Percentiles rank a stretch among this genome's conserved stretches.
These are phyloP conservation scores for Pseudomyrmex flavicornis DNA, from an alignment of 1,140 invertebrate species.

Conservation along the genomic window DNA sequence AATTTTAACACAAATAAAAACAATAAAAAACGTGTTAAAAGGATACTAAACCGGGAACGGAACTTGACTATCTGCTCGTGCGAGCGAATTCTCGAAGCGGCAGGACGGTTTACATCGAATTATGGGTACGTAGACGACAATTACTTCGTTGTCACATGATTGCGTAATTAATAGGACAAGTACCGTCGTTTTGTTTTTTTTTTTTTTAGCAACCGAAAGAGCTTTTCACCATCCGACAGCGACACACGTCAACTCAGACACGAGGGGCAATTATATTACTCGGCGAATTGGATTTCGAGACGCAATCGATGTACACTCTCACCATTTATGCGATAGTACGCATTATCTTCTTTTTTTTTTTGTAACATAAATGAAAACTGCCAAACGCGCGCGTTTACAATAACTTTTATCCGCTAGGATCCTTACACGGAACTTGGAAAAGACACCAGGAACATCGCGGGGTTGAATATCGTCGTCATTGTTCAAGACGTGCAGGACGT, in stretches of 20 bases:
- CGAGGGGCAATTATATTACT: slow-evolving; percentile 91
- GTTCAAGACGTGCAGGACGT: slow-evolving; percentile 95
- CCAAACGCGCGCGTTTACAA: not conserved
- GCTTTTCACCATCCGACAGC: slow-evolving; percentile 91
- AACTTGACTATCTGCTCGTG: slow-evolving; percentile 92
- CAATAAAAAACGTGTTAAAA: slow-evolving; percentile 76
- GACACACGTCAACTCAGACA: slow-evolving; percentile 90
- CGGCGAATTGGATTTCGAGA: slow-evolving; percentile 93
- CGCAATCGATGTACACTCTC: slow-evolving; percentile 92
- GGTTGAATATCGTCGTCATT: slow-evolving; percentile 91
- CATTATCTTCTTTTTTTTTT: slow-evolving; percentile 70
- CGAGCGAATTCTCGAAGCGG: slow-evolving; percentile 91
- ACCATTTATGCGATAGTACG: slow-evolving; percentile 93
- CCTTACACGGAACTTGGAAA: slow-evolving; percentile 92
- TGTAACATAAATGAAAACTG: not conserved
- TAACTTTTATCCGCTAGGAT: slow-evolving; percentile 86
- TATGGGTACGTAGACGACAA: slow-evolving; percentile 87
- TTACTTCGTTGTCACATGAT: not conserved
- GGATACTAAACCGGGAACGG: slow-evolving; percentile 92
- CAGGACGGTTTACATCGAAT: slow-evolving; percentile 92
- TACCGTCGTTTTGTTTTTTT: slow-evolving; percentile 29
- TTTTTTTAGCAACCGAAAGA: slow-evolving; percentile 82
- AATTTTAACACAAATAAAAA: not conserved
- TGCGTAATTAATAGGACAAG: not conserved
- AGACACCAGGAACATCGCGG: slow-evolving; percentile 94